Evolutionary conservation across 2,113 vertebrate genomes (phyloP), one percentile per base, ranked within the genome.

Genomic region (Tachysurus vachellii): DNA sequence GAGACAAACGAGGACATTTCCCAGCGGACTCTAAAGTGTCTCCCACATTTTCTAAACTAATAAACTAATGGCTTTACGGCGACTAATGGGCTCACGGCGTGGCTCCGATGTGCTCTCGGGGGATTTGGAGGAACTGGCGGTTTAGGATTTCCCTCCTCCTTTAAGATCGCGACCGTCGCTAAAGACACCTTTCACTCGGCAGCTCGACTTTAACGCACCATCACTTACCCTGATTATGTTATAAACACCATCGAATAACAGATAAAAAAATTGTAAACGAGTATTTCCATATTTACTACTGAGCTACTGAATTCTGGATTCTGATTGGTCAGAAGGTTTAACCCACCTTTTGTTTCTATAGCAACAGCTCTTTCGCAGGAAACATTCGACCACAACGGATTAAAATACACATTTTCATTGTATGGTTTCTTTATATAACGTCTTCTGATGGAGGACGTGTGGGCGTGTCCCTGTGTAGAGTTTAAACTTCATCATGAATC

Each of bases 1-100:
- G 26, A 87, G 79, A 87, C 85, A 73, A 87, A 73, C 79, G 50
- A 82, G 64, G 61, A 86, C 85, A 87, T 61, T 68, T 73, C 85
- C 85, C 79, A 26, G 14, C 19, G 64, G 79, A 82, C 85, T 61
- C 77, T 57, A 81, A 56, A 86, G 76, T 68, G 50, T 86, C 79
- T 59, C 53, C 53, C 53, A 44, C 68, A 86, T 61, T 87, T 61
- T 73, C 79, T 87, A 82, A 82, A 87, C 79, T 47, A 82, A 82
- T 86, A 81, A 86, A 13, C 77, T 86, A 86, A 86, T 86, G 79
- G 85, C 85, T 81, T 54, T 61, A 86, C 16, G 36, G 36, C 17
- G 53, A 59, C 85, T 87, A 87, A 87, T 87, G 85, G 85, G 79
- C 66, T 82, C 44, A 17, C 7, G 36, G 31, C 26, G 36, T 56